Base-by-base conservation (phyloP, 2,113 vertebrate genomes). In the Xenus cinereus region DNA sequence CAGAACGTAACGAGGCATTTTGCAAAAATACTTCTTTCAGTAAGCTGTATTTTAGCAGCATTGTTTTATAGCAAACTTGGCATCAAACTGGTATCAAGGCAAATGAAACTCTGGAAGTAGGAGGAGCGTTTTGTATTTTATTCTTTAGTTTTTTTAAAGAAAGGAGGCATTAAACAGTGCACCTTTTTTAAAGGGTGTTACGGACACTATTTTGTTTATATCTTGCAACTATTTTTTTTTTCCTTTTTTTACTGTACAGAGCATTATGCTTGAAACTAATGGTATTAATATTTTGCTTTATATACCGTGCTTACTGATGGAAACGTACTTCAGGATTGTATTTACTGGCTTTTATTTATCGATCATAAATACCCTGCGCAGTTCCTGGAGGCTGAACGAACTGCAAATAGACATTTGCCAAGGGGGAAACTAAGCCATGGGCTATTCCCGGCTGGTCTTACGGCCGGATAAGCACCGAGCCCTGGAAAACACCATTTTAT, bases 1-100 rank as follows among this genome's bases (percentile, higher is more conserved):
- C 41, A 48, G 76, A 93, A 41, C 30, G 41, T 26, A 79, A 56
- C 3, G 37, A 88, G 93, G 39, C 73, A 45, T 87, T 97, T 89
- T 86, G 63, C 67, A 85, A 48, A 92, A 89, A 32, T 53, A 59
- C 51, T 92, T 85, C 35, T 77, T 85, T 63, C 74, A 35, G 28
- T 13, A 35, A n/a, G 21, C 83, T 75, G 92, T 35, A 74, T 74
- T 94, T 95, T 78, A 96, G 68, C 66, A 72, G 73, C 20, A 60
- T 69, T 9, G 28, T 67, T 83, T 91, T 18, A n/a, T 23, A 80
- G 90, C 67, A 93, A 94, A 93, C 67, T 95, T 95, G 86, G 90
- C 91, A 92, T 89, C 81, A 48, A 93, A 69, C 30, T 45, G 73
- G 12, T 66, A 87, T 43, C 73, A 76, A 63, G 84, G 14, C 6